phyloP scores from a whole-genome alignment of 1,140 invertebrate genomes.

The Nephila pilipes region DNA sequence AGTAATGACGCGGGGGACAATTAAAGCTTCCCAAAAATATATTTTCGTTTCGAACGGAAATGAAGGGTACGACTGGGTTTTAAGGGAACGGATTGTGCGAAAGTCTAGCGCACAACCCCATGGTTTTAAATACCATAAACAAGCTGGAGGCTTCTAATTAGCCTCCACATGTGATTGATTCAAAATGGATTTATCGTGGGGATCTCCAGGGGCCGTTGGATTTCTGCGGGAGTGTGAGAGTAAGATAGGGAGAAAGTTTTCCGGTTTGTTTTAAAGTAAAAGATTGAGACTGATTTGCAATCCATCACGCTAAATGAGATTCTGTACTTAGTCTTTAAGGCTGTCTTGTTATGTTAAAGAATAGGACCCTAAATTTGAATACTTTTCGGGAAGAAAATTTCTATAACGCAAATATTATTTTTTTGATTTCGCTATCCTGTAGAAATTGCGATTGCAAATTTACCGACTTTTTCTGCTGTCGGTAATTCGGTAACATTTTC shows the following conservation, averaged over 20 bases:
- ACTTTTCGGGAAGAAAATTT: no score
- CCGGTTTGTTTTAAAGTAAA: background rate
- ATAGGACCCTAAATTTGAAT: no score
- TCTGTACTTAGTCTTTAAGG: background rate
- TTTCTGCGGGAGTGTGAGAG: background rate
- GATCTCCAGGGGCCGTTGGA: background rate
- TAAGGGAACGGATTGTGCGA: background rate
- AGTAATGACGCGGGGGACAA: constrained; percentile 7
- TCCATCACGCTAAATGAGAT: background rate
- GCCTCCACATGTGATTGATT: background rate
- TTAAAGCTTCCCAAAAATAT: constrained; percentile 30
- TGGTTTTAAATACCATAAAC: background rate
- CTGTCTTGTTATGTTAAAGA: no score
- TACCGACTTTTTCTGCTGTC: no score
- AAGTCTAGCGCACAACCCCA: background rate
- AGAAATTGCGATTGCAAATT: no score
- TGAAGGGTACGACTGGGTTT: background rate
- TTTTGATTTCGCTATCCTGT: no score
- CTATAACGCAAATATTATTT: no score
- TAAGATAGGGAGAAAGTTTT: background rate
- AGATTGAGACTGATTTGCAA: background rate
- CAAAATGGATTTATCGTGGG: background rate
- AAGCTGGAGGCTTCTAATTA: constrained; percentile 18
- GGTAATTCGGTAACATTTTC: no score
- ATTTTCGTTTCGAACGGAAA: background rate